Percentiles rank a stretch among this genome's conserved stretches.
These are phyloP conservation scores for Magallana angulata DNA, from an alignment of 1,140 invertebrate species.

Conservation along the genomic window DNA sequence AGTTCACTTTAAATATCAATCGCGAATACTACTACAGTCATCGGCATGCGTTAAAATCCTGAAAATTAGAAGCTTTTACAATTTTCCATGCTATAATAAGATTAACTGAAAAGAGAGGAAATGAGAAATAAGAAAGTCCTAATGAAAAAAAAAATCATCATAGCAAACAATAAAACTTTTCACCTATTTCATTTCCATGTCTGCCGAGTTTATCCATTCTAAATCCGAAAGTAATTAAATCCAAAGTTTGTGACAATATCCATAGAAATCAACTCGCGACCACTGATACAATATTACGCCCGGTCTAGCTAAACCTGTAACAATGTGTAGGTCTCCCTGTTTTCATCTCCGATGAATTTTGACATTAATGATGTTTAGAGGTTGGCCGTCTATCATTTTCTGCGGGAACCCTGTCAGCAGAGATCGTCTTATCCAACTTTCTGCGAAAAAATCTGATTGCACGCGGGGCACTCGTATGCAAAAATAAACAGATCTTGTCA, in stretches of 20 bases:
- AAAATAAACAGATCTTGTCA: conserved; percentile 38
- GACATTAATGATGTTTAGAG: conserved; percentile 33
- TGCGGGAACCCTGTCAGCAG: conserved; percentile 15
- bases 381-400: conserved; percentile 17
- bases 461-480: conserved; percentile 3
- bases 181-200: conserved; percentile 30
- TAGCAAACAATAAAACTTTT: not conserved
- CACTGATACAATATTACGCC: conserved; percentile 26
- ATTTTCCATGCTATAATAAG: no score
- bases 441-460: conserved; percentile 33
- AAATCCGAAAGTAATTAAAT: conserved; percentile 23
- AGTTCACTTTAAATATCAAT: no score
- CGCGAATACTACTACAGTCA: no score
- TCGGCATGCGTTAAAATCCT: no score
- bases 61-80: no score
- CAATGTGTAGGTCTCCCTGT: not conserved
- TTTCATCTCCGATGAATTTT: conserved; percentile 38
- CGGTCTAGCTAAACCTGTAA: conserved; percentile 22
- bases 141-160: no score
- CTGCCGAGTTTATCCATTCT: conserved; percentile 11
- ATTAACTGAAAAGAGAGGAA: no score
- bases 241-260: conserved; percentile 27
- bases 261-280: conserved; percentile 18
- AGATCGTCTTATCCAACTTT: conserved; percentile 33
- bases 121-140: no score